A percentile compares a stretch with the other conserved stretches of the same genome.
Evolutionary conservation across 2,888 invertebrate species (phyloP).

Genomic region (Megaustenia siamemsis): DNA sequence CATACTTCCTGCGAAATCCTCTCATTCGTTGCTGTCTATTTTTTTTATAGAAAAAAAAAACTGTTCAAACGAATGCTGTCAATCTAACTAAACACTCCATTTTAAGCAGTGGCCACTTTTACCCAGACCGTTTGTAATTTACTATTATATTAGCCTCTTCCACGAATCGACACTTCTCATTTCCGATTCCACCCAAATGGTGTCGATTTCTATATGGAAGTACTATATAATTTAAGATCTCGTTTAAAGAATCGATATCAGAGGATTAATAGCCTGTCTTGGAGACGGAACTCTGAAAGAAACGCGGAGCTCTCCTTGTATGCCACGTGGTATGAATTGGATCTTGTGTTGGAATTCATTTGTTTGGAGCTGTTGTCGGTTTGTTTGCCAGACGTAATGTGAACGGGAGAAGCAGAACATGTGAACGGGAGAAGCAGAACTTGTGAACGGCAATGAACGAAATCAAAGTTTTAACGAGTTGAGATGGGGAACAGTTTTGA

Average conservation of each 20-base stretch:
- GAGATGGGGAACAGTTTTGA: not conserved
- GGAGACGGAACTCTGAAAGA: not conserved
- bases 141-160: not conserved
- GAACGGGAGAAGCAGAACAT: constrained; percentile 10
- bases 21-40: too few relatives aligned
- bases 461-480: not conserved
- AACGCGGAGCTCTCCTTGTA: not conserved
- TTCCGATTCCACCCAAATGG: not conserved
- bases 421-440: constrained; percentile 4
- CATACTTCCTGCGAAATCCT: too few relatives aligned
- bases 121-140: not conserved
- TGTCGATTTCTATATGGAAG: not conserved
- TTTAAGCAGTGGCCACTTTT: too few relatives aligned
- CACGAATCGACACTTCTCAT: not conserved
- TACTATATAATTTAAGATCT: constrained; percentile 8
- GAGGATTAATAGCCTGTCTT: not conserved
- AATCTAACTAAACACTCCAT: constrained; percentile 11
- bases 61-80: not conserved
- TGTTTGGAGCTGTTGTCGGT: not conserved
- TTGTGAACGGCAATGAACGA: constrained; percentile 13
- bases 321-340: not conserved
- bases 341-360: not conserved
- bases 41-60: too few relatives aligned
- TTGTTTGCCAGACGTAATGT: not conserved
- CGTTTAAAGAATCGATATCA: not conserved